Conservation (phyloP, 2,888 invertebrate genomes). For the Erebia epiphron region DNA sequence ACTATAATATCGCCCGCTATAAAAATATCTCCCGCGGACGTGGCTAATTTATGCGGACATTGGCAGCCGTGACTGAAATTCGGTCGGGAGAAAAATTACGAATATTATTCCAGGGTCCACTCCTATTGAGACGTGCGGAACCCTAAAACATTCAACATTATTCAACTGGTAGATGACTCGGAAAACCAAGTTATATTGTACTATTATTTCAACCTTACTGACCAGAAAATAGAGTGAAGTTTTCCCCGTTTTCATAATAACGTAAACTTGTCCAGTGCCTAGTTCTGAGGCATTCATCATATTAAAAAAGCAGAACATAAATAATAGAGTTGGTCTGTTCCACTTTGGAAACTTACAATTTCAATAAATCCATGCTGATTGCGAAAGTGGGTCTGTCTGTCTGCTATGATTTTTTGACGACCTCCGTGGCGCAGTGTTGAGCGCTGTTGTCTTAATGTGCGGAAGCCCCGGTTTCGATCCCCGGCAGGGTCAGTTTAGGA, state of each 20-base stretch:
- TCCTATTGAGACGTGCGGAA: background rate
- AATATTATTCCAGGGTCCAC: background rate
- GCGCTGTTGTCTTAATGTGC: too few species aligned
- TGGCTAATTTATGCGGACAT: too few species aligned
- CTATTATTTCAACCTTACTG: slow-evolving; percentile 1
- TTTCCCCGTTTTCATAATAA: background rate
- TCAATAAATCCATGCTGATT: too few species aligned
- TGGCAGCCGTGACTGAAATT: too few species aligned
- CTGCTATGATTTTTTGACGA: too few species aligned
- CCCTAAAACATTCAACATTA: slow-evolving; percentile 36
- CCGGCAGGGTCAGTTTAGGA: too few species aligned
- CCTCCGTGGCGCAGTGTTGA: too few species aligned
- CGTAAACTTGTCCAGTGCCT: slow-evolving; percentile 19
- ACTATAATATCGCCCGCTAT: too few species aligned
- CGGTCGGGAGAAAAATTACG: too few species aligned
- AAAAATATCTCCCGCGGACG: too few species aligned
- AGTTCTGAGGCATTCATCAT: slow-evolving; percentile 62
- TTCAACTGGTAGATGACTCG: slow-evolving; percentile 32
- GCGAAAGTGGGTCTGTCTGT: too few species aligned
- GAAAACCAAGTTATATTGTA: slow-evolving; percentile 20
- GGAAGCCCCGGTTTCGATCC: too few species aligned
- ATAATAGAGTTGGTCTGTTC: slow-evolving; percentile 62
- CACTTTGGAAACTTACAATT: slow-evolving; percentile 46
- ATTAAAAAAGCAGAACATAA: slow-evolving; percentile 61
- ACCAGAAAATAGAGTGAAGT: slow-evolving; percentile 6